A percentile compares a stretch with the other conserved stretches of the same genome.
Evolutionary conservation across 2,113 vertebrate genomes (phyloP).

Genomic region (Triplophysa siluroides): DNA sequence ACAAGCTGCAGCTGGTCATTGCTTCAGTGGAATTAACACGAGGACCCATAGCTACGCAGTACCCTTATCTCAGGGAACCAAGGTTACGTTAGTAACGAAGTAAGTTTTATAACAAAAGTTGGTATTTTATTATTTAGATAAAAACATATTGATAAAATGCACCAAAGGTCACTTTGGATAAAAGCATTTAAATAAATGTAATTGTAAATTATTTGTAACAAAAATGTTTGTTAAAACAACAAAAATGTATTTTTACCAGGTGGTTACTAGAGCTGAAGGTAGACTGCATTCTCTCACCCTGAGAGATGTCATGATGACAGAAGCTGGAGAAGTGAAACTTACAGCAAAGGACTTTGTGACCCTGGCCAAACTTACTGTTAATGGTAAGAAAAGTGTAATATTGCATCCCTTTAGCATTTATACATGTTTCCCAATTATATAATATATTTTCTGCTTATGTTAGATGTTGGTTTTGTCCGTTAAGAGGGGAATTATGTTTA

Average conservation of each 20-base stretch:
- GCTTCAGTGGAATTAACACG: no score
- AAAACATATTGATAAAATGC: no score
- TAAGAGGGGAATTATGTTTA: not conserved
- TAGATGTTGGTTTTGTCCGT: not conserved
- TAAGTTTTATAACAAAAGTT: no score
- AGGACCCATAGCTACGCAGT: no score
- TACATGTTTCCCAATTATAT: not conserved
- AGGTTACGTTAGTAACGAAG: no score
- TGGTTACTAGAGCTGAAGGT: constrained; percentile 86
- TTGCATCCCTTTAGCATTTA: not conserved
- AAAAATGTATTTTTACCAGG: constrained; percentile 71
- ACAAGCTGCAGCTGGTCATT: no score
- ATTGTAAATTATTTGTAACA: no score
- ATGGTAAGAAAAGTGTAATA: constrained; percentile 73
- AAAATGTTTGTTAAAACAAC: not conserved
- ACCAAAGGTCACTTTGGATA: no score
- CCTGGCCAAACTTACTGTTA: constrained; percentile 86
- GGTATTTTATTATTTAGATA: no score
- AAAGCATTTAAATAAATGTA: no score
- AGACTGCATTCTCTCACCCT: constrained; percentile 85
- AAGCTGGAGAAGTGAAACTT: constrained; percentile 90
- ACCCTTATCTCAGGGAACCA: no score
- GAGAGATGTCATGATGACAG: constrained; percentile 85
- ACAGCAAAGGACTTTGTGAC: constrained; percentile 91
- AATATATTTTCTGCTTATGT: not conserved